Percentiles rank a stretch among this genome's conserved stretches.
phyloP scores from a whole-genome alignment of 2,797 vertebrate species.

The Iguana delicatissima region DNA sequence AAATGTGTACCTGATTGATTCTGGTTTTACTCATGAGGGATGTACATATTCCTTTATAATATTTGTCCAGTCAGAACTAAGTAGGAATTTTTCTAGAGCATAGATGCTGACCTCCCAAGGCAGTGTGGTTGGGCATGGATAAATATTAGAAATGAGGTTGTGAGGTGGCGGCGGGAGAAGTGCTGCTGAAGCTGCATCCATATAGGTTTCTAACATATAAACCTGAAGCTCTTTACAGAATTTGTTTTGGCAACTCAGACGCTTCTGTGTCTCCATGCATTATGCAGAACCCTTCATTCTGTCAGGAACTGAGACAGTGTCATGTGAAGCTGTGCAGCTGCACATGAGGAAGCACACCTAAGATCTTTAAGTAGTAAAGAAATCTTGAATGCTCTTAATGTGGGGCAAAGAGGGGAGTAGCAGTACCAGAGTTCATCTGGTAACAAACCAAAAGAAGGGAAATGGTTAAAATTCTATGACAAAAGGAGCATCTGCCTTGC shows the following conservation, averaged over 20 bases:
- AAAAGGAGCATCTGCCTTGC: constrained; percentile 67
- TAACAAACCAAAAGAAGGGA: constrained; percentile 35
- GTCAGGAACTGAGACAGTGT: constrained; percentile 79
- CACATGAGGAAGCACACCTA: constrained; percentile 70
- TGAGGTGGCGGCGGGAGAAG: constrained; percentile 68
- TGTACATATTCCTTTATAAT: constrained; percentile 77
- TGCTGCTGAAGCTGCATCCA: constrained; percentile 75
- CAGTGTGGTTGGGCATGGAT: too few relatives aligned
- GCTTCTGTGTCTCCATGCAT: constrained; percentile 78
- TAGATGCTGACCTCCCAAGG: constrained; percentile 66
- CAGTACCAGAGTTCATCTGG: neutral
- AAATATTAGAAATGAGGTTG: neutral
- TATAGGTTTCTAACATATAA: constrained; percentile 81
- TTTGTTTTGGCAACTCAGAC: constrained; percentile 82
- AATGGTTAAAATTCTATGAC: constrained; percentile 19
- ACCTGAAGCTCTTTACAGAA: constrained; percentile 75
- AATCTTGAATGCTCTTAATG: neutral
- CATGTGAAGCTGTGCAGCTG: constrained; percentile 83
- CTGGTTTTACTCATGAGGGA: constrained; percentile 68
- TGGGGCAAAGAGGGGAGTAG: neutral
- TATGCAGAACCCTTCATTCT: constrained; percentile 73
- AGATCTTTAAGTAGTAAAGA: constrained; percentile 67
- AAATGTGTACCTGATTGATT: constrained; percentile 73
- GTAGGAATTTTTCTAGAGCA: constrained; percentile 72
- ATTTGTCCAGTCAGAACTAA: constrained; percentile 75